Percentiles rank a stretch among this genome's conserved stretches.
These are phyloP conservation scores for Nemapogon koenigi DNA, from an alignment of 2,888 invertebrate species.

Conservation along the genomic window DNA sequence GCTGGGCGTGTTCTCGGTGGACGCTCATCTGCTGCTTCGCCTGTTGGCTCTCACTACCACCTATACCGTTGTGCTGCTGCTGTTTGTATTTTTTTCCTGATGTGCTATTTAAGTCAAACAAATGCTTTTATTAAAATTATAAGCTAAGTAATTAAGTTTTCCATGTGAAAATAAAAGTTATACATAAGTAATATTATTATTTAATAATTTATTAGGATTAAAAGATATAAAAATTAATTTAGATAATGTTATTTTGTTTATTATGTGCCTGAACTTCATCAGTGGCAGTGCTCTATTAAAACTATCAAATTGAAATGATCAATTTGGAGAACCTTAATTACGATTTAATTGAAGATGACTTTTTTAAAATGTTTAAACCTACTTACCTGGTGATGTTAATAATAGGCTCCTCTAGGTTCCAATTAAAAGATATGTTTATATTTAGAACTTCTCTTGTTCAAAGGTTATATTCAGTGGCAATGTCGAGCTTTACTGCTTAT, in stretches of 20 bases:
- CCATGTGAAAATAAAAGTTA: not conserved
- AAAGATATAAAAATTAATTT: no score
- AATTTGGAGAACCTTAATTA: not conserved
- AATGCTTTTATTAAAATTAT: not conserved
- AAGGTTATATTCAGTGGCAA: not conserved
- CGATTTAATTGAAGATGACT: slow-evolving; percentile 1
- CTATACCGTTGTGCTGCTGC: slow-evolving; percentile 13
- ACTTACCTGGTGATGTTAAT: not conserved
- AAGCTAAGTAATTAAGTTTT: not conserved
- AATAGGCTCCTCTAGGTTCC: not conserved
- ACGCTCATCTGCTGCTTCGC: slow-evolving; percentile 6
- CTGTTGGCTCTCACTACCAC: slow-evolving; percentile 11
- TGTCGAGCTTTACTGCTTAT: not conserved
- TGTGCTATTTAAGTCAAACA: not conserved
- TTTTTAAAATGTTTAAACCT: slow-evolving; percentile 2
- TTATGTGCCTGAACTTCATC: no score
- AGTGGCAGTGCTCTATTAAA: no score
- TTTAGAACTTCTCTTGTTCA: not conserved
- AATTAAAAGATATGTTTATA: slow-evolving; percentile 1
- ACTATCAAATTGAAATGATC: not conserved
- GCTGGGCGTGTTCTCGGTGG: slow-evolving; percentile 7
- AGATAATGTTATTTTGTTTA: no score
- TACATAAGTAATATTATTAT: no score
- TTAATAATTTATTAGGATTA: no score
- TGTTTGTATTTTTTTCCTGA: slow-evolving; percentile 10